Evolutionary conservation across 2,113 vertebrate genomes (phyloP), one percentile per base, ranked within the genome.

Genomic region (Hippopotamus amphibius): DNA sequence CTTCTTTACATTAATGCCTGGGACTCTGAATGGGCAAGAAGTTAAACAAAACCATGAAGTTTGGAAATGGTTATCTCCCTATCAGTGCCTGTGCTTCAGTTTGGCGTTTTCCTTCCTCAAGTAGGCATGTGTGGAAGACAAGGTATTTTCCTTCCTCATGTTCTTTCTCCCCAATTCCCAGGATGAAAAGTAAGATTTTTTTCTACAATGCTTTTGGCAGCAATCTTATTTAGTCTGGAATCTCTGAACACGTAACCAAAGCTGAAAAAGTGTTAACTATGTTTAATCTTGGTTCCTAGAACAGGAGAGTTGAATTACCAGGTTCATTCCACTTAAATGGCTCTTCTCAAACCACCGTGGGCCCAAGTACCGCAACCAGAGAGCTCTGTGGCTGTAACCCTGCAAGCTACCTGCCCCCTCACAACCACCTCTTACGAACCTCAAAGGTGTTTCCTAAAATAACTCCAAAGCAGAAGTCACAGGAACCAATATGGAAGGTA

Each of bases 231-330:
- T 57, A 21, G 48, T 77, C 55, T 82, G 92, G 65, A 94, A 82
- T 96, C 80, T 87, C 80, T 26, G 21, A 92, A 94, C 33, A 68
- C 77, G 41, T 81, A 95, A 96, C n/a, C 72, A 87, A 97, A 82
- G 41, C 41, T 93, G 48, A 87, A 50, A 93, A 81, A 24, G 59
- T 92, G 48, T 86, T 82, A 80, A 68, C 50, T 89, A 22, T 57
- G 66, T 92, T 94, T 90, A 77, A 81, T 71, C 26, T 33, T 79
- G 72, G 77, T 65, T 95, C 41, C 63, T 81, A 74, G 65, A 81
- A 84, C 11, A 55, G 57, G 26, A 69, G 43, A 89, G 80, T 30
- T 92, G 26, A 86, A 65, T 87, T 90, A 86, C 81, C 63, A 76
- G 50, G 69, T 79, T 96, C 66, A 26, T 43, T 55, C 46, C 24